Percentiles rank a stretch among this genome's conserved stretches.
phyloP scores from a whole-genome alignment of 2,113 vertebrate species.

The Galemys pyrenaicus region DNA sequence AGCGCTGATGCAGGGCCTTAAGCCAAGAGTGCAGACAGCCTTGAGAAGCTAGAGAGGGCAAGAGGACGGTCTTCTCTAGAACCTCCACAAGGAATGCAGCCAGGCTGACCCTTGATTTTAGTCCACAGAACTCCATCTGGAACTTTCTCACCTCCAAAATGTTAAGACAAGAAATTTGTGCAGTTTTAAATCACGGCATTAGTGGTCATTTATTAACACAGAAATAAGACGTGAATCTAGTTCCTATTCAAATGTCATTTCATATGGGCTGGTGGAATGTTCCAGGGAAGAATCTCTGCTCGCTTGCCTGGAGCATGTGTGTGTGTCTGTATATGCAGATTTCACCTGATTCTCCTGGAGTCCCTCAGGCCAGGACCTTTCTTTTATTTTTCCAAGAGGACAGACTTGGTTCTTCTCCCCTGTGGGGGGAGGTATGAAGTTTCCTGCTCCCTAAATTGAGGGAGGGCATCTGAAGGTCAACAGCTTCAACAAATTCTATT shows the following conservation, averaged over 20 bases:
- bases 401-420: not conserved
- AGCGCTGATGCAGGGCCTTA: not conserved
- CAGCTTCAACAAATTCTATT: not conserved
- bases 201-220: not conserved
- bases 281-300: not conserved
- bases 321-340: not conserved
- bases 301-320: not conserved
- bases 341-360: not conserved
- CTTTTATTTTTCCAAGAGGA: not conserved
- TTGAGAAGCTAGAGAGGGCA: not conserved
- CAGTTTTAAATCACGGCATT: not conserved
- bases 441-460: not conserved
- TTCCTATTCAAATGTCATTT: not conserved
- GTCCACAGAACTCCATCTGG: not conserved
- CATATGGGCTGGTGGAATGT: not conserved
- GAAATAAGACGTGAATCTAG: not conserved
- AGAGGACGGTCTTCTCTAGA: not conserved
- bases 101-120: not conserved
- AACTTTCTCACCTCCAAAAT: not conserved
- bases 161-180: not conserved
- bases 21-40: not conserved
- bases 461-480: not conserved
- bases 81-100: not conserved
- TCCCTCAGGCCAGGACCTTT: not conserved
- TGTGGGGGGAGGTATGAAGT: not conserved